phyloP scores from a whole-genome alignment of 2,888 invertebrate species.

The Troilus luridus region DNA sequence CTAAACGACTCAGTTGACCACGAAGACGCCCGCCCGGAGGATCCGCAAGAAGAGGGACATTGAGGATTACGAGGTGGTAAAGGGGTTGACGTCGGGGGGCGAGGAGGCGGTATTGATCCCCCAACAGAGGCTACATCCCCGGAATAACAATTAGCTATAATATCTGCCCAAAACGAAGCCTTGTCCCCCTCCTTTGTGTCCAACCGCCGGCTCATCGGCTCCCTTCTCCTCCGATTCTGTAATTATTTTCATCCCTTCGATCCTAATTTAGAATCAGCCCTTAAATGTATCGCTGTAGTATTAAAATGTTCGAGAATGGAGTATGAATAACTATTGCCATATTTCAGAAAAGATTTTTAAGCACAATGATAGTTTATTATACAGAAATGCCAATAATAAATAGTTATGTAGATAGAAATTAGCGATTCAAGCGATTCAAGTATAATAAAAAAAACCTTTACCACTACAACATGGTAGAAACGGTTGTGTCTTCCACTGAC shows the following conservation, averaged over 20 bases:
- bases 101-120: constrained; percentile 55
- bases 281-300: too few species aligned
- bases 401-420: too few species aligned
- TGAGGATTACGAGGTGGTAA: constrained; percentile 58
- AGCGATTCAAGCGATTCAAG: too few species aligned
- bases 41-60: background rate
- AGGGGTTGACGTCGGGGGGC: constrained; percentile 53
- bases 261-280: background rate
- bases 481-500: too few species aligned
- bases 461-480: too few species aligned
- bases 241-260: background rate
- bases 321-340: background rate
- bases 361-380: too few species aligned
- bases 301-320: background rate
- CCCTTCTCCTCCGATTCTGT: background rate
- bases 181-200: constrained; percentile 30
- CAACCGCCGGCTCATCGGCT: background rate
- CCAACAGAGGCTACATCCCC: constrained; percentile 9
- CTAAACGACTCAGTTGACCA: background rate
- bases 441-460: too few species aligned
- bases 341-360: background rate
- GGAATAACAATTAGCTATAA: constrained; percentile 59
- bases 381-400: too few species aligned
- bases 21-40: background rate
- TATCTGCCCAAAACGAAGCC: constrained; percentile 58